Evolutionary conservation across 2,888 invertebrate species (phyloP).

Genomic region (Thumatha senex): DNA sequence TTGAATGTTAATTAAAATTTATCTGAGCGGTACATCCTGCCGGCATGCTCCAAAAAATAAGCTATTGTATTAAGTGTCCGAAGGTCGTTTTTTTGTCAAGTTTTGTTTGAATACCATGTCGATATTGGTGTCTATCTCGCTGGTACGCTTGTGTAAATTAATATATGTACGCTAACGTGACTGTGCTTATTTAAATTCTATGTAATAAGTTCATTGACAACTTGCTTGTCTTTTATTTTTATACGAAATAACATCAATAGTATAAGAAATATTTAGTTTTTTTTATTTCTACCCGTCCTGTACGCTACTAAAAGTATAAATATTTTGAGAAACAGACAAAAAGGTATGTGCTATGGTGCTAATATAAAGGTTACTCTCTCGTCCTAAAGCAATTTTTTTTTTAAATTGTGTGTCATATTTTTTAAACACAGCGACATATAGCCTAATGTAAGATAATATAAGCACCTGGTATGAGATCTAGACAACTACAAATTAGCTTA

Average conservation of each 20-base stretch:
- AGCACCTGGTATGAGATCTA: too few species aligned
- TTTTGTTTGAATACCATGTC: background rate
- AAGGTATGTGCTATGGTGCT: too few species aligned
- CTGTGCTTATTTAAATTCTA: constrained; percentile 17
- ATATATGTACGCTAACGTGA: constrained; percentile 11
- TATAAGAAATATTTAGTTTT: constrained; percentile 3
- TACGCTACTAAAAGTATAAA: too few species aligned
- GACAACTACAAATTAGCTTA: too few species aligned
- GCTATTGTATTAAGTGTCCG: too few species aligned
- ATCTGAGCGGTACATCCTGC: background rate
- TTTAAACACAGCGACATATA: too few species aligned
- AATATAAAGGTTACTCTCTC: too few species aligned
- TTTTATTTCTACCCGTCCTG: background rate
- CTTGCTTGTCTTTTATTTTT: constrained; percentile 27
- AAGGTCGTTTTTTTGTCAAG: background rate
- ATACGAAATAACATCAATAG: constrained; percentile 24
- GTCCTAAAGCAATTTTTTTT: too few species aligned
- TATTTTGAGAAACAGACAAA: too few species aligned
- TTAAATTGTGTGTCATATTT: too few species aligned
- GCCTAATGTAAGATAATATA: too few species aligned
- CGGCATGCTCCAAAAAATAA: background rate
- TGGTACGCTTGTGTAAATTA: constrained; percentile 25
- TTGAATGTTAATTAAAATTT: background rate
- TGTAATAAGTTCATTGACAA: constrained; percentile 13
- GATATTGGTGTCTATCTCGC: background rate